phyloP scores from a whole-genome alignment of 2,888 invertebrate species.

The Ephialtes manifestator region DNA sequence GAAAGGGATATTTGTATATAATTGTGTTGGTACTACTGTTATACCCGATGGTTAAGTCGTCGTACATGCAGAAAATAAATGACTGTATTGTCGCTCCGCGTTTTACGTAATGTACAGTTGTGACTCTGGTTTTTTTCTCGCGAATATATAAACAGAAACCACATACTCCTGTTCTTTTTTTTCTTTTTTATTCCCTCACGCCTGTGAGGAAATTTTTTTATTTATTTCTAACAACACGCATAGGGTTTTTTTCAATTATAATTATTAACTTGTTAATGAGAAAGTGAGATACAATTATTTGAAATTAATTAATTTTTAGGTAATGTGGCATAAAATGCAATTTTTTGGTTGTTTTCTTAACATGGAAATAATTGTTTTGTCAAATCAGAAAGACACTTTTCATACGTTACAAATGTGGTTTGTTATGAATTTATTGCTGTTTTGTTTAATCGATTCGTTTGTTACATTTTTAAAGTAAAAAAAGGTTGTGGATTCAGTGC shows the following conservation, averaged over 20 bases:
- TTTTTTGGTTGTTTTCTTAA: background rate
- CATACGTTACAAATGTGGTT: too few relatives aligned
- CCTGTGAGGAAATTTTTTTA: background rate
- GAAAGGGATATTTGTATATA: constrained; percentile 26
- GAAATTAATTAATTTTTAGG: background rate
- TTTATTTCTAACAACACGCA: background rate
- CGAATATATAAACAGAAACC: constrained; percentile 4
- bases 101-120: background rate
- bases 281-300: background rate
- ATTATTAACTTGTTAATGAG: too few relatives aligned
- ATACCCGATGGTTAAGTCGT: background rate
- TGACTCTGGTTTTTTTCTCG: constrained; percentile 10
- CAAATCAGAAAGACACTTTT: too few relatives aligned
- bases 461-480: too few relatives aligned
- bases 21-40: constrained; percentile 23
- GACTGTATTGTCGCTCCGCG: constrained; percentile 17
- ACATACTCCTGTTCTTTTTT: constrained; percentile 4
- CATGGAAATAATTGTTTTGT: background rate
- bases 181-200: constrained; percentile 2
- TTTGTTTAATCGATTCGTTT: too few relatives aligned
- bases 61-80: constrained; percentile 42
- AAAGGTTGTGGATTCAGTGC: too few relatives aligned
- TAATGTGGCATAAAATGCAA: background rate
- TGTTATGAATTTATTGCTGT: too few relatives aligned
- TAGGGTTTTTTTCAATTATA: background rate